Conservation (phyloP, 2,113 vertebrate genomes). For the Gallinago media region DNA sequence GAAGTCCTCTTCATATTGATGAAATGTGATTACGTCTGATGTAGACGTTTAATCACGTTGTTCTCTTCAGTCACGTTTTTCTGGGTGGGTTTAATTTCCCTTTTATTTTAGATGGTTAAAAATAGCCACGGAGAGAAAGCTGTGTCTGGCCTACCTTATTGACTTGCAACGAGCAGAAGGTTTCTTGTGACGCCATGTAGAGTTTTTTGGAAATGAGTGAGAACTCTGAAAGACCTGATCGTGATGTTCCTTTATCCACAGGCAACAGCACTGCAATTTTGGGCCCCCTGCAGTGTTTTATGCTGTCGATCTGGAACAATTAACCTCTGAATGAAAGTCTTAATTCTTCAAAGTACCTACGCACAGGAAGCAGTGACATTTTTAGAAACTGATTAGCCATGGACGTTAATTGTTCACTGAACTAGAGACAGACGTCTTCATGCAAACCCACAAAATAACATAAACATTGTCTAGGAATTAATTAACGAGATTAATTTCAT, state of each 20-base stretch:
- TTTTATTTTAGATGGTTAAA: neutral
- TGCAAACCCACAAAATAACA: neutral
- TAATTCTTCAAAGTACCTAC: slow-evolving; percentile 46
- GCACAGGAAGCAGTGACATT: slow-evolving; percentile 56
- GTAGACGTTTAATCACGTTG: neutral
- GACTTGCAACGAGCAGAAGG: neutral
- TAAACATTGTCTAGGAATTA: slow-evolving; percentile 11
- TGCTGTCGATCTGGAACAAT: neutral
- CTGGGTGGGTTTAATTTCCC: neutral
- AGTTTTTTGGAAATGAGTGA: neutral
- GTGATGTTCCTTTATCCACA: neutral
- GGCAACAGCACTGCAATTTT: neutral
- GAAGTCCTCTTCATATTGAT: neutral
- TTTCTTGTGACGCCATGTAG: neutral
- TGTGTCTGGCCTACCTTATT: neutral
- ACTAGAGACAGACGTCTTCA: slow-evolving; percentile 47
- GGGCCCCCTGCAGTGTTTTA: neutral
- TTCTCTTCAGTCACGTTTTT: neutral
- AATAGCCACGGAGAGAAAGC: neutral
- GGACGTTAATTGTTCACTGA: slow-evolving; percentile 48
- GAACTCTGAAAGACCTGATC: neutral
- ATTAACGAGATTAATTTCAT: neutral
- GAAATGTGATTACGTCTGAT: neutral
- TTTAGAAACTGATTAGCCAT: slow-evolving; percentile 57
- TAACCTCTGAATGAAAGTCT: slow-evolving; percentile 47